Base-by-base conservation (phyloP, 1,140 invertebrate genomes). In the Zophobas atratus region DNA sequence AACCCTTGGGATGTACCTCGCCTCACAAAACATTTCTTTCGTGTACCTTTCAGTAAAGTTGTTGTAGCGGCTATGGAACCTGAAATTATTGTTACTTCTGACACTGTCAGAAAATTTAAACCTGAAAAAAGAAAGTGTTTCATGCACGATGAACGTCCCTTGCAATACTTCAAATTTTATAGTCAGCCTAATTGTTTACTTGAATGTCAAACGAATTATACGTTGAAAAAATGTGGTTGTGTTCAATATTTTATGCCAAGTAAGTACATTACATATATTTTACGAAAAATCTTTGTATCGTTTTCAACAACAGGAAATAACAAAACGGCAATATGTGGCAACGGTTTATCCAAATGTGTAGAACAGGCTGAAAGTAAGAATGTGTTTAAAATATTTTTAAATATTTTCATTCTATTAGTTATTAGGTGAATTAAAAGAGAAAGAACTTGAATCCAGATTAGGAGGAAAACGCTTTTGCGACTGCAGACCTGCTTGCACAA, bases 121-220 rank as follows among this genome's bases (percentile, higher is more conserved):
- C 83, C 53, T 84, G 84, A 56, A 86, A 88, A 88, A 79, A 88
- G 92, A 1, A 89, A 92, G 78, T 93, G 92, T 79, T 93, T 89
- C 85, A 91, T 93, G 48, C 88, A 88, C 51, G 84, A 84, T 8
- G 92, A 93, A 80, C 88, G 91, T 20, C 86, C 88, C 43, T 85
- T 93, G 32, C 87, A 86, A 56, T 92, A 89, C 84, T 93, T 92
- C 81, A 89, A 90, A 82, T 89, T 92, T 1, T 94, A 94, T 82
- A 93, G 92, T 0, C 92, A 94, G 83, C 87, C 88, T 6, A 94
- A 94, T 82, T 95, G 94, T 82, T 88, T 92, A 76, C 86, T 93
- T 63, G 93, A 94, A 86, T 94, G 94, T 80, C 87, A 93, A 78
- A 89, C 92, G 1, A 94, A 94, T 84, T 94, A 92, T 77, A 94